These are phyloP conservation scores for Meghimatium bilineatum DNA, from an alignment of 2,888 invertebrate species.

Conservation along the genomic window DNA sequence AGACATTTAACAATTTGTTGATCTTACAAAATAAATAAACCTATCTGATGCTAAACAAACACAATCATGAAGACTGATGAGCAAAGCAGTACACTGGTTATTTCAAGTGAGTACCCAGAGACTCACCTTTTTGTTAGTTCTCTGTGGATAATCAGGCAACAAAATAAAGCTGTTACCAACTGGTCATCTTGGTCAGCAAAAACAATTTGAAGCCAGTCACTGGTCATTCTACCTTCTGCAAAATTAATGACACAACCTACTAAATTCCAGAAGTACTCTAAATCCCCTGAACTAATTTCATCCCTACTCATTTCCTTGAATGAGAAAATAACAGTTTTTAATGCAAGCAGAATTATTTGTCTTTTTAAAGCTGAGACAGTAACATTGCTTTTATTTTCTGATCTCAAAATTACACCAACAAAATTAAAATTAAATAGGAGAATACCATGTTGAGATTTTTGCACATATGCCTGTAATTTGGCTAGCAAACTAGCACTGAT, in stretches of 20 bases:
- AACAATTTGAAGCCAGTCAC: slow-evolving; percentile 26
- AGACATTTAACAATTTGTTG: too few relatives aligned
- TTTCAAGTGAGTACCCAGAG: too few relatives aligned
- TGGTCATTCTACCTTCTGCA: background rate
- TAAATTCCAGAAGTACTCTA: slow-evolving; percentile 17
- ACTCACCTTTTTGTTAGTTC: slow-evolving; percentile 15
- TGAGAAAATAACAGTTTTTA: slow-evolving; percentile 17
- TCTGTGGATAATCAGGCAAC: slow-evolving; percentile 17
- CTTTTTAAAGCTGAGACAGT: slow-evolving; percentile 5
- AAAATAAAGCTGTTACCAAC: slow-evolving; percentile 31
- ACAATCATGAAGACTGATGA: too few relatives aligned
- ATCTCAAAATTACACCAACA: background rate
- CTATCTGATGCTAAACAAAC: too few relatives aligned
- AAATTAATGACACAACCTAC: background rate
- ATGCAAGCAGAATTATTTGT: slow-evolving; percentile 11
- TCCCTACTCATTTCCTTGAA: background rate
- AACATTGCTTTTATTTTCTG: background rate
- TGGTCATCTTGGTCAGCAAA: slow-evolving; percentile 44
- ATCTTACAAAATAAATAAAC: too few relatives aligned
- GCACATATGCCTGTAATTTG: background rate
- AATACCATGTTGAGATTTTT: too few relatives aligned
- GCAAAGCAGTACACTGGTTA: too few relatives aligned
- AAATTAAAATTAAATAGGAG: slow-evolving; percentile 13
- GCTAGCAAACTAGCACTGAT: background rate
- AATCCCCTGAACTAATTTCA: background rate